Conservation (phyloP, 2,113 vertebrate species). For the Sminthopsis crassicaudata region DNA sequence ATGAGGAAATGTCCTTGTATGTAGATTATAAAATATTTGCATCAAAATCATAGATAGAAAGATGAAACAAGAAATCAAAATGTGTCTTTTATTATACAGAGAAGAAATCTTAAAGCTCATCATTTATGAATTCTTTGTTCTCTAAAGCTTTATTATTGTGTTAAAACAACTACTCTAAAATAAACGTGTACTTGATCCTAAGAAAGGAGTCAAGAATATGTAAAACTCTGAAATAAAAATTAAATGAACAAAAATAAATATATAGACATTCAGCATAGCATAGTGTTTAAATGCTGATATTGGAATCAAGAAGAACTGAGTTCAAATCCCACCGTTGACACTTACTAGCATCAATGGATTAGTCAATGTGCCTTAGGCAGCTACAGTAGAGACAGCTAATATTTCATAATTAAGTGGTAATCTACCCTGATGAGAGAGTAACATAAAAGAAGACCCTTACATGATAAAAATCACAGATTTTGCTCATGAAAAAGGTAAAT, state of each 20-base stretch:
- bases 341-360: background rate
- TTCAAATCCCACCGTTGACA: background rate
- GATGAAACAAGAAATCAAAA: background rate
- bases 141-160: background rate
- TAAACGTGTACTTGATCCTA: background rate
- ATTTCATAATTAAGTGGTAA: background rate
- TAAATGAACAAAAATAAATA: too few species aligned
- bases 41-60: background rate
- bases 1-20: conserved; percentile 69
- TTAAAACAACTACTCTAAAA: background rate
- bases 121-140: background rate
- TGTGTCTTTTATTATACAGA: background rate
- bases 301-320: background rate
- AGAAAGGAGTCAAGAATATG: background rate
- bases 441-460: background rate
- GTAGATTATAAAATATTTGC: conserved; percentile 54
- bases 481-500: background rate
- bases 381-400: background rate
- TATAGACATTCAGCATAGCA: background rate
- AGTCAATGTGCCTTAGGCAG: background rate
- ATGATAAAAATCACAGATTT: background rate
- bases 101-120: background rate
- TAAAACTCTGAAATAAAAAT: background rate
- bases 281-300: background rate
- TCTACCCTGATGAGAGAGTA: background rate